A percentile compares a stretch with the other conserved stretches of the same genome.
Evolutionary conservation across 2,113 vertebrate genomes (phyloP).

Genomic region (Megaceryle maxima): DNA sequence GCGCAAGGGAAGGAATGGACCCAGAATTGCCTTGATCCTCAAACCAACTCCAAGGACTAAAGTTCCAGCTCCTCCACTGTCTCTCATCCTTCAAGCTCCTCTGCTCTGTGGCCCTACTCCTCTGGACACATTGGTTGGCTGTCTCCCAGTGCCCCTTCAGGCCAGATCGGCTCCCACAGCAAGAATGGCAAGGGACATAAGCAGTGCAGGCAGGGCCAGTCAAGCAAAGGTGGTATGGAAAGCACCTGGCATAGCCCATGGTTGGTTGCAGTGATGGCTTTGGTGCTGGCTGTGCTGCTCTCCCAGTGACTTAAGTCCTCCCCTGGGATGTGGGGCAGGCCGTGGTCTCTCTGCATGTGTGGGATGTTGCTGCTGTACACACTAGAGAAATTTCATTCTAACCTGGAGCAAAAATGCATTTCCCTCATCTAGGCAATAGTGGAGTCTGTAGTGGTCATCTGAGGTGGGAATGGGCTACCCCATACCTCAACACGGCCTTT

Average conservation of each 20-base stretch:
- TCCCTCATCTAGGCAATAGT: neutral
- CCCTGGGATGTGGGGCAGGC: neutral
- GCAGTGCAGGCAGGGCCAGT: neutral
- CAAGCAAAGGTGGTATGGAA: neutral
- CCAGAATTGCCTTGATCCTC: neutral
- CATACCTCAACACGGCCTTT: neutral
- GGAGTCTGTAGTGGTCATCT: neutral
- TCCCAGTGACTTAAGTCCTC: neutral
- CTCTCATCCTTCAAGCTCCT: neutral
- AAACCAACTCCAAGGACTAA: neutral
- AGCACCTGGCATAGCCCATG: fast-evolving
- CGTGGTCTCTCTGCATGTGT: neutral
- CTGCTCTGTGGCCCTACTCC: neutral
- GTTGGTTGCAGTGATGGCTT: neutral
- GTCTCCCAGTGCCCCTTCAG: neutral
- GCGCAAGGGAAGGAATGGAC: neutral
- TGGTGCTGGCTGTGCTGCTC: neutral
- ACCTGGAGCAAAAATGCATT: neutral
- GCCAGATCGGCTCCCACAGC: neutral
- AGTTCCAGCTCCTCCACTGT: neutral
- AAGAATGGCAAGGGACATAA: neutral
- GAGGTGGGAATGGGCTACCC: neutral
- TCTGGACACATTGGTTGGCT: neutral
- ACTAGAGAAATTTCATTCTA: neutral
- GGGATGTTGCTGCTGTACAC: neutral